Conservation (phyloP, 2,113 vertebrate genomes). For the Anseranas semipalmata region DNA sequence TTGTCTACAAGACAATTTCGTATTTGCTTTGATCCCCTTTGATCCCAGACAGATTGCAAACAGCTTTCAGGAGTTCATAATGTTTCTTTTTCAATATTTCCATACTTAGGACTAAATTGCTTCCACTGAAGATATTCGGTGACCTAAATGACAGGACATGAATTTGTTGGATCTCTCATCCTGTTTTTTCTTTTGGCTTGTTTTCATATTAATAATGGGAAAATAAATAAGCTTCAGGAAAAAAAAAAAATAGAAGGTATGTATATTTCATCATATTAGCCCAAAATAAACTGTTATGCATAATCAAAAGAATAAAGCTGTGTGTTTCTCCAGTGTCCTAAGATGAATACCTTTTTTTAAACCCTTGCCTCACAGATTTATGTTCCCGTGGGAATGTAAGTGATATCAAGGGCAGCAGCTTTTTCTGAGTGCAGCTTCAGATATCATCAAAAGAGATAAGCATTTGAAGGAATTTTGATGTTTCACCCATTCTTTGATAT, state of each 20-base stretch:
- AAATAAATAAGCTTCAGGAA: background rate
- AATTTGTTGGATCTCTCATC: background rate
- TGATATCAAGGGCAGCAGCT: background rate
- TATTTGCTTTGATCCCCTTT: slow-evolving; percentile 24
- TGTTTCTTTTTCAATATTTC: slow-evolving; percentile 14
- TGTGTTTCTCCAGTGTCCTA: background rate
- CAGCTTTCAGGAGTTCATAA: background rate
- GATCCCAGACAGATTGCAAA: background rate
- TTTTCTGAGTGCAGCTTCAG: slow-evolving; percentile 18
- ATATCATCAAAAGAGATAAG: background rate
- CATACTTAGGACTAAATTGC: background rate
- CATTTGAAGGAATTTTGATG: slow-evolving; percentile 30
- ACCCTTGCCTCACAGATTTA: background rate
- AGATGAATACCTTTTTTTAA: background rate
- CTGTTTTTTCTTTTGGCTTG: background rate
- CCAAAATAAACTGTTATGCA: background rate
- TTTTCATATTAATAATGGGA: slow-evolving; percentile 15
- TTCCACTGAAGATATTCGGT: background rate
- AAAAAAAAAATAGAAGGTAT: background rate
- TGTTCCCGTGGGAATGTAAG: slow-evolving; percentile 36
- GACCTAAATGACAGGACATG: background rate
- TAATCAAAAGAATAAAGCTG: background rate
- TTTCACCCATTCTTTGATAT: slow-evolving; percentile 2
- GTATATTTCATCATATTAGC: background rate
- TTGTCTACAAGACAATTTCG: background rate